A percentile compares a stretch with the other conserved stretches of the same genome.
phyloP scores from a whole-genome alignment of 2,113 vertebrate genomes.

The Zosterops pallidus region DNA sequence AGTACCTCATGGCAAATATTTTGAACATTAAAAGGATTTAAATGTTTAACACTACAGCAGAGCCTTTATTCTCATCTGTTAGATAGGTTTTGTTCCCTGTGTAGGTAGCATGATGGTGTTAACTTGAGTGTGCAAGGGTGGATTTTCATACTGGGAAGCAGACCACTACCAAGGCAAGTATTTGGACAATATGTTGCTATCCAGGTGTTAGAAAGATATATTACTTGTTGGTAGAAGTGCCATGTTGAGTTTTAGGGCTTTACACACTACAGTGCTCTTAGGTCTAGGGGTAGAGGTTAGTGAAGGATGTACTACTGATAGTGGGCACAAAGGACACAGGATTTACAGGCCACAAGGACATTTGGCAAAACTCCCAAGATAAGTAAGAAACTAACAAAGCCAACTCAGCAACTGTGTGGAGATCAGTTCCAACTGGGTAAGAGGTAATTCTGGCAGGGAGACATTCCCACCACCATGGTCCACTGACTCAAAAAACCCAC shows the following conservation, averaged over 20 bases:
- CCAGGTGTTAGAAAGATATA: neutral
- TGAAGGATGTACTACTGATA: neutral
- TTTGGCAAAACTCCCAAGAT: neutral
- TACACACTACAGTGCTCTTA: neutral
- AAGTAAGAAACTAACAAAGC: neutral
- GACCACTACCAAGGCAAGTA: neutral
- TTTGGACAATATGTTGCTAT: accelerated
- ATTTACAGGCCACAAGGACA: neutral
- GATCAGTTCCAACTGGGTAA: neutral
- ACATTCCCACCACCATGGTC: neutral
- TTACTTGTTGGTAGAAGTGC: neutral
- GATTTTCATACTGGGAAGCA: neutral
- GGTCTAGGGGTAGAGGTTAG: neutral
- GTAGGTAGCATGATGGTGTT: neutral
- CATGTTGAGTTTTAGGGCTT: neutral
- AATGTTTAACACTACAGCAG: neutral
- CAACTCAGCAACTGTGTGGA: neutral
- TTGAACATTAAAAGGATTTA: neutral
- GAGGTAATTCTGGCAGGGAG: neutral
- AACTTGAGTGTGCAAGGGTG: neutral
- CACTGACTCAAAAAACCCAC: neutral
- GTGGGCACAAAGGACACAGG: neutral
- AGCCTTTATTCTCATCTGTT: neutral
- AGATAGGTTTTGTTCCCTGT: neutral
- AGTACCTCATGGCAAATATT: neutral